These are phyloP conservation scores for Myoxocephalus aenaeus DNA, from an alignment of 2,797 vertebrate genomes.

Conservation along the genomic window DNA sequence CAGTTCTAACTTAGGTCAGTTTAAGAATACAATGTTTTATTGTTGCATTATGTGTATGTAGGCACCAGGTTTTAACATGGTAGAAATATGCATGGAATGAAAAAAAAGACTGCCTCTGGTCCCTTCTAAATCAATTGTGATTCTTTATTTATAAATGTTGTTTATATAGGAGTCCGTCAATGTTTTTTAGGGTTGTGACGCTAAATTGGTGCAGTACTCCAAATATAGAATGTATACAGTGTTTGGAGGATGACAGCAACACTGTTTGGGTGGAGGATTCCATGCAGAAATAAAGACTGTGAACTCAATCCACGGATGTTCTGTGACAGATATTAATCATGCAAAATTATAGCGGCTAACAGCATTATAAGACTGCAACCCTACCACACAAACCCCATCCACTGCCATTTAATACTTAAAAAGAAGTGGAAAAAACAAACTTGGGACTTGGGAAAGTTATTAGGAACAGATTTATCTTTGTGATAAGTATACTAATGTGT, in stretches of 20 bases:
- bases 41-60: background rate
- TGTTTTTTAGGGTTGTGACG: background rate
- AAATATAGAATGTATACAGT: background rate
- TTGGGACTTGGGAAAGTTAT: background rate
- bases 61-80: background rate
- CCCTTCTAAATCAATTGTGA: background rate
- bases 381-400: background rate
- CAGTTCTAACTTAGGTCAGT: background rate
- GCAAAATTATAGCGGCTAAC: background rate
- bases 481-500: slow-evolving; percentile 16
- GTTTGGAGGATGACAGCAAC: background rate
- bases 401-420: background rate
- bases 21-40: background rate
- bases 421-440: background rate
- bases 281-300: background rate
- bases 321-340: background rate
- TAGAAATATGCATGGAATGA: background rate
- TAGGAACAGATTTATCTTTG: slow-evolving; percentile 9
- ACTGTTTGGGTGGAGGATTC: background rate
- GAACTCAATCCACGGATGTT: background rate
- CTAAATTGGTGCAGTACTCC: background rate
- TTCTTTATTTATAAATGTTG: background rate
- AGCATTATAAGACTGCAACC: background rate
- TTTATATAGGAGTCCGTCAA: background rate
- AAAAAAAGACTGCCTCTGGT: background rate